Evolutionary conservation across 2,113 vertebrate genomes (phyloP).

Genomic region (Vimba vimba): DNA sequence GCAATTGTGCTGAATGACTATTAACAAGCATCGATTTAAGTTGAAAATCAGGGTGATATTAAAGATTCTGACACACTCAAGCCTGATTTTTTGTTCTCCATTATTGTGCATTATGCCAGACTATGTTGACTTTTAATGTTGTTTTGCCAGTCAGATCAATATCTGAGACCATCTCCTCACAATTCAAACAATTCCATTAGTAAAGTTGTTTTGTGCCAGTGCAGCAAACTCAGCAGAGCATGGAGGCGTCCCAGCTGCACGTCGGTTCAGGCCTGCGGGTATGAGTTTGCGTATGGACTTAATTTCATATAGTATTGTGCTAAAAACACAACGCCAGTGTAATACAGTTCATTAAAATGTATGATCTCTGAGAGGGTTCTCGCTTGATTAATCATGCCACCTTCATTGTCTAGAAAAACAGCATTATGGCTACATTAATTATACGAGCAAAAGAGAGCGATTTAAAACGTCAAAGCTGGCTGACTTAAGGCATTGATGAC

Average conservation of each 20-base stretch:
- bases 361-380: conserved; percentile 24
- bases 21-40: conserved; percentile 35
- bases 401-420: conserved; percentile 25
- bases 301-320: conserved; percentile 12
- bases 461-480: conserved; percentile 3
- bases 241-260: neutral
- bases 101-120: conserved; percentile 52
- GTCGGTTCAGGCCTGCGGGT: neutral
- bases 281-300: conserved; percentile 4
- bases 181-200: conserved; percentile 63
- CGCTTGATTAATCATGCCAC: conserved; percentile 20
- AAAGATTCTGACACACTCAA: conserved; percentile 20
- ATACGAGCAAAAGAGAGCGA: neutral
- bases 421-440: conserved; percentile 23
- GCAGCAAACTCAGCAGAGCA: conserved; percentile 46
- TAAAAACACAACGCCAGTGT: conserved; percentile 32
- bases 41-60: conserved; percentile 40
- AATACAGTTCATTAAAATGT: conserved; percentile 47
- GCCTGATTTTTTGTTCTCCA: conserved; percentile 12
- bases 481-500: neutral
- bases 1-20: conserved; percentile 12
- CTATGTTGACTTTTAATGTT: conserved; percentile 62
- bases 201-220: conserved; percentile 55
- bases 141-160: conserved; percentile 66
- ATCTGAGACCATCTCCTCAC: conserved; percentile 51